phyloP scores from a whole-genome alignment of 1,140 invertebrate species.

The Conus betulinus region DNA sequence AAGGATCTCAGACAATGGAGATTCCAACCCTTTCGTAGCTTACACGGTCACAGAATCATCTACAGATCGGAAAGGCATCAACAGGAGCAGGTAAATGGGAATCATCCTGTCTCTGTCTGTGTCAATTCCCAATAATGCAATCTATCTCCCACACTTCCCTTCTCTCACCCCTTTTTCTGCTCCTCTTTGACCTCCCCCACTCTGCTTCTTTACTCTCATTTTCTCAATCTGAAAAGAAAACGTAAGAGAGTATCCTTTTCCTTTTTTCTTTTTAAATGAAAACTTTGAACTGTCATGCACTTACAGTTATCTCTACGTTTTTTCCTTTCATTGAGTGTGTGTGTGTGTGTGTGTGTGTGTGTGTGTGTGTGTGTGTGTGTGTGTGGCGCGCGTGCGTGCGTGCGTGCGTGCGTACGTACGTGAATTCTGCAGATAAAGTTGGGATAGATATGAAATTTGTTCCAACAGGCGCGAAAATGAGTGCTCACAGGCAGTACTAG shows the following conservation, averaged over 20 bases:
- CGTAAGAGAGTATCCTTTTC: neutral
- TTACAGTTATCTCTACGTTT: neutral
- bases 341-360: conserved; percentile 14
- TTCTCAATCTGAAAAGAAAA: too few species aligned
- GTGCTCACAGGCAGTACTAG: too few species aligned
- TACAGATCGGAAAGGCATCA: neutral
- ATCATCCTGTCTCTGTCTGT: neutral
- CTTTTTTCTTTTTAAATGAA: neutral
- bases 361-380: conserved; percentile 19
- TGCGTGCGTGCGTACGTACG: conserved; percentile 6
- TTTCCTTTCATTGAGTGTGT: neutral
- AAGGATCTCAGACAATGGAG: too few species aligned
- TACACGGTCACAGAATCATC: too few species aligned
- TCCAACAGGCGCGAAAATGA: neutral
- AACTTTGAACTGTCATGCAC: neutral
- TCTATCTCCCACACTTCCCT: neutral
- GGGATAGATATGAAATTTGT: neutral
- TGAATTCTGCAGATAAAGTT: neutral
- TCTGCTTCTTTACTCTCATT: too few species aligned
- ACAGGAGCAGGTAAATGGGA: neutral
- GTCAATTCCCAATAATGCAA: neutral
- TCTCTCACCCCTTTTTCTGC: neutral
- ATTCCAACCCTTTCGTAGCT: too few species aligned
- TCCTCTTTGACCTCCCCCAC: too few species aligned
- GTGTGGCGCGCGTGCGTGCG: neutral